phyloP scores from a whole-genome alignment of 2,797 vertebrate species.

The Alauda arvensis region DNA sequence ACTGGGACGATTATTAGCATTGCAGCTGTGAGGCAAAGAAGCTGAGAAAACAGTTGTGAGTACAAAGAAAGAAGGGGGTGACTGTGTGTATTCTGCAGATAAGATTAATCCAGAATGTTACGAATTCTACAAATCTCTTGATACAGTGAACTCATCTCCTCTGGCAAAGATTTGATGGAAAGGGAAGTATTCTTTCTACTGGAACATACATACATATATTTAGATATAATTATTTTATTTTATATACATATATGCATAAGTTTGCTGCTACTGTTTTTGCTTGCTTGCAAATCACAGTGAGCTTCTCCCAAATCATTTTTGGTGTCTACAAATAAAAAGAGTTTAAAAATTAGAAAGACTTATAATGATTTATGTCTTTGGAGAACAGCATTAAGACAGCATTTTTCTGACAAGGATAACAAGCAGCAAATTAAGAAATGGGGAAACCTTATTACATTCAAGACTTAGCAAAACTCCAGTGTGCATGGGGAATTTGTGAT shows the following conservation, averaged over 20 bases:
- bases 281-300: background rate
- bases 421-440: background rate
- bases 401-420: background rate
- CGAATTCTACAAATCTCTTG: conserved; percentile 36
- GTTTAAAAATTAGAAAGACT: background rate
- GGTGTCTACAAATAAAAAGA: background rate
- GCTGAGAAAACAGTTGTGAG: conserved; percentile 23
- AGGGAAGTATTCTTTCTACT: background rate
- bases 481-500: background rate
- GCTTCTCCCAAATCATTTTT: background rate
- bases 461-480: background rate
- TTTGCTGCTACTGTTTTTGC: background rate
- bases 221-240: background rate
- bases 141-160: conserved; percentile 12
- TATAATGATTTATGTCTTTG: background rate
- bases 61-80: conserved; percentile 50
- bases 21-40: conserved; percentile 40
- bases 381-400: background rate
- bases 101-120: conserved; percentile 49
- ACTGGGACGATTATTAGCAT: background rate
- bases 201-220: background rate
- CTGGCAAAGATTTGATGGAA: conserved; percentile 1
- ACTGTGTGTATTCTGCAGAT: background rate
- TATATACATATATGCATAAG: background rate
- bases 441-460: background rate